phyloP scores from a whole-genome alignment of 2,888 invertebrate genomes.

The Notodonta dromedarius region DNA sequence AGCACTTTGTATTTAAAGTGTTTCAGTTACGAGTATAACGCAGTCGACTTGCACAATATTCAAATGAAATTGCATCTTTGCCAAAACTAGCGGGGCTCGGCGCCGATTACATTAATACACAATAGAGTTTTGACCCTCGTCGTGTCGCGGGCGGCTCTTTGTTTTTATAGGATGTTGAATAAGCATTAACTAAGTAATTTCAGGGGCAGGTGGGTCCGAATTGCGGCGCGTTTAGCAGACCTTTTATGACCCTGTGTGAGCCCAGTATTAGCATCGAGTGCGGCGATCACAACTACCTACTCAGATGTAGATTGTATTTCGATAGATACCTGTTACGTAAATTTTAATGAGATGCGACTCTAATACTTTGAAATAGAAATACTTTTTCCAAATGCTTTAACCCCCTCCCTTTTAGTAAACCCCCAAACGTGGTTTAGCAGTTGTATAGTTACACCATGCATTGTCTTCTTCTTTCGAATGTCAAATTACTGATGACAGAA shows the following conservation, averaged over 20 bases:
- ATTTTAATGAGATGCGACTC: too few relatives aligned
- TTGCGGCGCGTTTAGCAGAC: slow-evolving; percentile 54
- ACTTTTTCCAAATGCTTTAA: too few relatives aligned
- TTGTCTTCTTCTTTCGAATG: too few relatives aligned
- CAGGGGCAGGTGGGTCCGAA: slow-evolving; percentile 61
- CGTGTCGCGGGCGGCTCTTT: slow-evolving; percentile 69
- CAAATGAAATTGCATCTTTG: slow-evolving; percentile 85
- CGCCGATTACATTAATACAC: slow-evolving; percentile 81
- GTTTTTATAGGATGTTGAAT: slow-evolving; percentile 81
- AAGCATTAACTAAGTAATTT: slow-evolving; percentile 75
- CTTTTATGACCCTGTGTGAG: slow-evolving; percentile 51
- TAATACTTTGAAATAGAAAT: too few relatives aligned
- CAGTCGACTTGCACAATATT: slow-evolving; percentile 81
- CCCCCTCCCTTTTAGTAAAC: too few relatives aligned
- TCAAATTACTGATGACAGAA: too few relatives aligned
- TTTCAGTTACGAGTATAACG: slow-evolving; percentile 69
- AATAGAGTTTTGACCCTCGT: slow-evolving; percentile 78
- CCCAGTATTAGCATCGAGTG: slow-evolving; percentile 38
- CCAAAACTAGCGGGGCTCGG: slow-evolving; percentile 81
- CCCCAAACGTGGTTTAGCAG: too few relatives aligned
- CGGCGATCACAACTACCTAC: slow-evolving; percentile 30
- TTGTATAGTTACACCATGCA: too few relatives aligned
- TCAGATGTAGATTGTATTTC: slow-evolving; percentile 13
- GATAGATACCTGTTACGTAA: not conserved
- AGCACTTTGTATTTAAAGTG: slow-evolving; percentile 78